Evolutionary conservation across 2,113 vertebrate species (phyloP), one percentile per base, ranked within the genome.

Genomic region (Micromys minutus): DNA sequence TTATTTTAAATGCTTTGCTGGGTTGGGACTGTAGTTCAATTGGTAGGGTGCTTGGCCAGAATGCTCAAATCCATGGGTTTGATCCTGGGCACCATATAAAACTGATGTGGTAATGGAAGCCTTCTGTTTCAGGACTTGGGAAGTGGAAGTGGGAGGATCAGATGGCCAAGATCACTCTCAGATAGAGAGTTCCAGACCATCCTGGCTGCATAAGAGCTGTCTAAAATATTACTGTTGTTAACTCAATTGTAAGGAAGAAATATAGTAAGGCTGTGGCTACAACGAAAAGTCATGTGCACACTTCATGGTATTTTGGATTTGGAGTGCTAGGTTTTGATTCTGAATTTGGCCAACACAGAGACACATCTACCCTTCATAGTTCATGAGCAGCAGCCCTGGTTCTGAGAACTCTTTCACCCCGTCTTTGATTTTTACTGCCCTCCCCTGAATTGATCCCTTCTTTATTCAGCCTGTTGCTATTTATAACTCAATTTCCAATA

Each of bases 331-430:
- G n/a, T 52, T n/a, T 75, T 39, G 65, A 39, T 31, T 65, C 75
- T n/a, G n/a, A 45, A 34, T 15, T 72, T 65, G 34, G 42, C 50
- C 21, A 26, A 42, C 74, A n/a, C 5, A 19, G 22, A 8, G 39
- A 57, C 5, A 16, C 34, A 34, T 3, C 5, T 26, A 2, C 12
- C 24, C 42, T 22, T 0, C 45, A 65, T 69, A 74, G 42, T 1
- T 42, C 6, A 0, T 0, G 13, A 29, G 39, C 26, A 29, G 39
- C 26, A 57, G 2, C 4, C 29, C 42, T 52, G 61, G 3, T 31
- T 29, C 89, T 6, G 7, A 77, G 52, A 39, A 13, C 0, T 21
- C 55, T 24, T 63, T 9, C 45, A 9, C 55, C 21, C 36, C 63
- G n/a, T 42, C 45, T 57, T 39, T 3, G 36, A 22, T 42, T 69